Evolutionary conservation across 2,797 vertebrate species (phyloP).

Genomic region (Mus spretus): DNA sequence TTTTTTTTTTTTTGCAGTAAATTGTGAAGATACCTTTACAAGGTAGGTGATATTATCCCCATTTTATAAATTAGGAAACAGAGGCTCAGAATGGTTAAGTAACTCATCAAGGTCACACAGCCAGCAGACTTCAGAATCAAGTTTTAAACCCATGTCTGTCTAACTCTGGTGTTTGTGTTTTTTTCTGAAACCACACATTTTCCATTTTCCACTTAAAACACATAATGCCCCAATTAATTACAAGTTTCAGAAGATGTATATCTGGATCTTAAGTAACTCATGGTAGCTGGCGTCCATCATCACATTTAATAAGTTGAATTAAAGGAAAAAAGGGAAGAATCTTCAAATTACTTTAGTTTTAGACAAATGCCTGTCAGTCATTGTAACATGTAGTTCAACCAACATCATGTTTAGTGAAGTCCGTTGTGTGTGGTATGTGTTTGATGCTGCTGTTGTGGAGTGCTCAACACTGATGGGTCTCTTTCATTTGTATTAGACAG

Average conservation of each 20-base stretch:
- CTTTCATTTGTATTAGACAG: not conserved
- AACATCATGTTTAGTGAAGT: constrained; percentile 2
- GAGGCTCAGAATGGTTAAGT: constrained; percentile 79
- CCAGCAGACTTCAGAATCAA: constrained; percentile 64
- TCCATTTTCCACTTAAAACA: not conserved
- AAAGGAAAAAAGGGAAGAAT: constrained; percentile 39
- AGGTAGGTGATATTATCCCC: constrained; percentile 61
- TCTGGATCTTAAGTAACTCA: not conserved
- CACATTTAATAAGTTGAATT: constrained; percentile 26
- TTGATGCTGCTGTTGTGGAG: not conserved
- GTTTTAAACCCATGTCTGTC: constrained; percentile 68
- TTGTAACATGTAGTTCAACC: not conserved
- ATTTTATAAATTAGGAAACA: constrained; percentile 80
- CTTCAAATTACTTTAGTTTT: constrained; percentile 7
- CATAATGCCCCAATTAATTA: not conserved
- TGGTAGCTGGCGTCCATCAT: not conserved
- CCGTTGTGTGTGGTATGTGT: not conserved
- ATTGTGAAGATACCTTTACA: constrained; percentile 38
- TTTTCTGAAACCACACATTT: not conserved
- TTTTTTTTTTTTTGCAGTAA: not conserved
- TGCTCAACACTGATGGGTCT: not conserved
- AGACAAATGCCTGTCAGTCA: not conserved
- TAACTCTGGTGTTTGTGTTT: constrained; percentile 47
- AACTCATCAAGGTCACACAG: constrained; percentile 81
- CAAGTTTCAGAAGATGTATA: not conserved